These are phyloP conservation scores for Lophura swinhoii DNA, from an alignment of 2,797 vertebrate species.

Conservation along the genomic window DNA sequence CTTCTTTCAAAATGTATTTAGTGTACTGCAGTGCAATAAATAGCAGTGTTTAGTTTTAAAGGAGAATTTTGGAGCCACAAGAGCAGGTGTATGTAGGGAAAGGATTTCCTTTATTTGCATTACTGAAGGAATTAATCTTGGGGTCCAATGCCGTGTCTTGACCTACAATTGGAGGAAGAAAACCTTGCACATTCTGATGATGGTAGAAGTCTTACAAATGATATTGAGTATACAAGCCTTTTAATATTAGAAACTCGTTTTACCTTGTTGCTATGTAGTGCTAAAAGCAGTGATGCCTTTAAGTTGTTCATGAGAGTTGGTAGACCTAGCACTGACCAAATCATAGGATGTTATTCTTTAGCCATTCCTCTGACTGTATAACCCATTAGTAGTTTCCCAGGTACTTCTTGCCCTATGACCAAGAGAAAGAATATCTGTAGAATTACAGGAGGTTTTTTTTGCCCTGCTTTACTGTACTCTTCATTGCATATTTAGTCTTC, in stretches of 20 bases:
- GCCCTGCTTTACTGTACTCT: neutral
- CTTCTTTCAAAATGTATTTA: neutral
- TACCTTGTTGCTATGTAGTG: neutral
- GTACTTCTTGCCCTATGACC: accelerated
- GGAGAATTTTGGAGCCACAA: neutral
- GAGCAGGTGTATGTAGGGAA: neutral
- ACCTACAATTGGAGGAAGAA: neutral
- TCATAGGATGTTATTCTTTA: neutral
- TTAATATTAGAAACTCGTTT: neutral
- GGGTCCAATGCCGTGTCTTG: neutral
- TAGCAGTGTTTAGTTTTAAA: neutral
- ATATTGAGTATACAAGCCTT: accelerated
- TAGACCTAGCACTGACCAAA: neutral
- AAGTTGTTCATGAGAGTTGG: neutral
- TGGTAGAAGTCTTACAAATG: neutral
- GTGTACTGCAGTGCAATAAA: neutral
- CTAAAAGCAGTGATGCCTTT: neutral
- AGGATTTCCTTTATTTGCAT: neutral
- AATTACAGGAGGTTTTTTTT: neutral
- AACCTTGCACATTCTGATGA: neutral
- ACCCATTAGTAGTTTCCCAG: neutral
- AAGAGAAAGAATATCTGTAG: neutral
- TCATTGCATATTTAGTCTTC: neutral
- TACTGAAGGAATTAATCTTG: neutral
- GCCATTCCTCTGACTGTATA: neutral